phyloP scores from a whole-genome alignment of 2,888 invertebrate species.

The Eristalis intricaria region DNA sequence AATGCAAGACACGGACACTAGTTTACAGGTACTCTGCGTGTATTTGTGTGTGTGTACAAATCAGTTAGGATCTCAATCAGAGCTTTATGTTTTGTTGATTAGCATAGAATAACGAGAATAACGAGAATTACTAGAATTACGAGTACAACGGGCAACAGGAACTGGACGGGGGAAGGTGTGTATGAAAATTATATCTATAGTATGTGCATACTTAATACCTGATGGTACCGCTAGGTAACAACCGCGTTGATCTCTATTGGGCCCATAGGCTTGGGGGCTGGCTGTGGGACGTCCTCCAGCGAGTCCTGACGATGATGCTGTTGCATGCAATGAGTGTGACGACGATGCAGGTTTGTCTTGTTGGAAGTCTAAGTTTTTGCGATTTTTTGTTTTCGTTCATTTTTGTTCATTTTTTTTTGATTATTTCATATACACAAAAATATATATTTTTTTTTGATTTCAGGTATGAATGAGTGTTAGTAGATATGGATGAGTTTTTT shows the following conservation, averaged over 20 bases:
- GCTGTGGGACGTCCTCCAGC: conserved; percentile 79
- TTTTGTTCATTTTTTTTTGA: background rate
- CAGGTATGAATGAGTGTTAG: conserved; percentile 16
- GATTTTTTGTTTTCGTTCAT: conserved; percentile 9
- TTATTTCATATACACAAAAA: background rate
- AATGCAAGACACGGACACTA: background rate
- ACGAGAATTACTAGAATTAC: background rate
- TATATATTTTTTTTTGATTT: background rate
- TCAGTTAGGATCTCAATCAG: conserved; percentile 62
- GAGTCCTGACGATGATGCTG: conserved; percentile 76
- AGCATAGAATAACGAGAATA: background rate
- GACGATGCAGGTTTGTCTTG: conserved; percentile 74
- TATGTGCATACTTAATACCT: conserved; percentile 76
- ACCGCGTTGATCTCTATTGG: conserved; percentile 84
- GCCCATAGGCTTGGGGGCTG: conserved; percentile 83
- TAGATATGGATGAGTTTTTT: background rate
- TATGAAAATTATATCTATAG: conserved; percentile 9
- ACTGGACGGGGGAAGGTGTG: background rate
- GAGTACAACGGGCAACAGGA: background rate
- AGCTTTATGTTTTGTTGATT: background rate
- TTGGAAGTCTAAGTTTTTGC: conserved; percentile 74
- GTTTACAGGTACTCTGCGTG: background rate
- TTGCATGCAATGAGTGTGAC: conserved; percentile 78
- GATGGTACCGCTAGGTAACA: conserved; percentile 86
- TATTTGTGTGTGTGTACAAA: conserved; percentile 33